Percentiles rank a stretch among this genome's conserved stretches.
Conservation (phyloP, 2,888 invertebrate genomes). For the Acleris laterana region DNA sequence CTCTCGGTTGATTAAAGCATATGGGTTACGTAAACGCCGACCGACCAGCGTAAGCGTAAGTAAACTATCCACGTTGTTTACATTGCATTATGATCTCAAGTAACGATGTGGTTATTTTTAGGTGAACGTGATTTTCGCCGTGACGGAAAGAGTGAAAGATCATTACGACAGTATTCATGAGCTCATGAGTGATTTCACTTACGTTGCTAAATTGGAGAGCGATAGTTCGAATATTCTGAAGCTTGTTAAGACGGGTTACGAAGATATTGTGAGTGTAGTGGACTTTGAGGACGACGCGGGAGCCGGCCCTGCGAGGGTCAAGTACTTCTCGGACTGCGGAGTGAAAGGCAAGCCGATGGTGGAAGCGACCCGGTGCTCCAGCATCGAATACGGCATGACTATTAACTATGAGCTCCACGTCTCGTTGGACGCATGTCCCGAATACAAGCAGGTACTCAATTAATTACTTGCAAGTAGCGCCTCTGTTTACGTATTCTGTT, state of each 20-base stretch:
- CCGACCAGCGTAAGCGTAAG: slow-evolving; percentile 19
- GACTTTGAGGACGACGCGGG: slow-evolving; percentile 85
- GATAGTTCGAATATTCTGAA: slow-evolving; percentile 95
- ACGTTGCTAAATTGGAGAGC: slow-evolving; percentile 90
- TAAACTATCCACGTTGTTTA: slow-evolving; percentile 28
- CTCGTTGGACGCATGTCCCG: slow-evolving; percentile 83
- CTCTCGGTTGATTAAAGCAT: slow-evolving; percentile 41
- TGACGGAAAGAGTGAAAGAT: slow-evolving; percentile 87
- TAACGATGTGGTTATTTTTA: slow-evolving; percentile 54
- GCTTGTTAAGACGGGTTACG: slow-evolving; percentile 91
- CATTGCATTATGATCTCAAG: slow-evolving; percentile 31
- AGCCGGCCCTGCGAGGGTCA: slow-evolving; percentile 85
- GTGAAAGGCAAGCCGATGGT: slow-evolving; percentile 72
- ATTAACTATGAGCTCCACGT: slow-evolving; percentile 87
- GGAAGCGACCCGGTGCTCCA: slow-evolving; percentile 84
- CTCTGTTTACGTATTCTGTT: slow-evolving; percentile 34
- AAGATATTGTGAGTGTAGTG: slow-evolving; percentile 88
- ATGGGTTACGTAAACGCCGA: slow-evolving; percentile 39
- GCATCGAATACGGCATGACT: slow-evolving; percentile 85
- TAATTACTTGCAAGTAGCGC: slow-evolving; percentile 34
- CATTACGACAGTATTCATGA: slow-evolving; percentile 89
- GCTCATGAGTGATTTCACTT: slow-evolving; percentile 89
- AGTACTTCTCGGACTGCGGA: slow-evolving; percentile 90
- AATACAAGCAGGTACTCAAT: slow-evolving; percentile 71
- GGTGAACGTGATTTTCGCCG: slow-evolving; percentile 94